phyloP scores from a whole-genome alignment of 1,140 invertebrate genomes.

The Drosophila ananassae region DNA sequence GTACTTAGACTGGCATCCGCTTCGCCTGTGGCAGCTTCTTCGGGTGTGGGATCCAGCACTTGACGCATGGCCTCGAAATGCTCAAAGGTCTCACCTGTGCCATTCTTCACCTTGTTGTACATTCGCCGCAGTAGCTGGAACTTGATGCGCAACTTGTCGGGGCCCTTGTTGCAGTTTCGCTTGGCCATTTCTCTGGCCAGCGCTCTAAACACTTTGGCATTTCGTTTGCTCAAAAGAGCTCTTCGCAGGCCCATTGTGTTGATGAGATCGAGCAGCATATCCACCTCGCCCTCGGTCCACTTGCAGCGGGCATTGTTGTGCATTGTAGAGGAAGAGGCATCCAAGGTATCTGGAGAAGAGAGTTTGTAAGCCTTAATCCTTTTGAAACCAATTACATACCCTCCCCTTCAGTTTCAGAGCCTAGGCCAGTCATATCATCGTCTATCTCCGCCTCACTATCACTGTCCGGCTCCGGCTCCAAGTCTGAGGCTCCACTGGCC shows the following conservation, averaged over 20 bases:
- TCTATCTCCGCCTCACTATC: slow-evolving; percentile 41
- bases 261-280: slow-evolving; percentile 50
- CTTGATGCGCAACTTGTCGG: slow-evolving; percentile 68
- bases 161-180: slow-evolving; percentile 31
- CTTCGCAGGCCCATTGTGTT: slow-evolving; percentile 48
- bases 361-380: background rate
- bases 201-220: slow-evolving; percentile 63
- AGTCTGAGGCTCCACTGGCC: slow-evolving; percentile 12
- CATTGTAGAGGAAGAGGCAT: slow-evolving; percentile 30
- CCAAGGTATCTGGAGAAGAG: slow-evolving; percentile 17
- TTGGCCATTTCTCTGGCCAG: slow-evolving; percentile 66
- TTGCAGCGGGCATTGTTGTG: slow-evolving; percentile 49
- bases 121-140: slow-evolving; percentile 55
- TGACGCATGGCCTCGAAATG: slow-evolving; percentile 61
- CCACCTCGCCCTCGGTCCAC: slow-evolving; percentile 63
- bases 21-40: slow-evolving; percentile 12
- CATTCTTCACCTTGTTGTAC: slow-evolving; percentile 57
- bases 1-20: slow-evolving; percentile 31
- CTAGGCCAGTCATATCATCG: slow-evolving; percentile 28
- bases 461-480: slow-evolving; percentile 32
- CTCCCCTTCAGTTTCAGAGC: slow-evolving; percentile 46
- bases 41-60: slow-evolving; percentile 49
- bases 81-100: slow-evolving; percentile 55
- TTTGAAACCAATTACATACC: slow-evolving; percentile 9
- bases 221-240: slow-evolving; percentile 56